Conservation (phyloP, 2,888 invertebrate species). For the Icerya purchasi region DNA sequence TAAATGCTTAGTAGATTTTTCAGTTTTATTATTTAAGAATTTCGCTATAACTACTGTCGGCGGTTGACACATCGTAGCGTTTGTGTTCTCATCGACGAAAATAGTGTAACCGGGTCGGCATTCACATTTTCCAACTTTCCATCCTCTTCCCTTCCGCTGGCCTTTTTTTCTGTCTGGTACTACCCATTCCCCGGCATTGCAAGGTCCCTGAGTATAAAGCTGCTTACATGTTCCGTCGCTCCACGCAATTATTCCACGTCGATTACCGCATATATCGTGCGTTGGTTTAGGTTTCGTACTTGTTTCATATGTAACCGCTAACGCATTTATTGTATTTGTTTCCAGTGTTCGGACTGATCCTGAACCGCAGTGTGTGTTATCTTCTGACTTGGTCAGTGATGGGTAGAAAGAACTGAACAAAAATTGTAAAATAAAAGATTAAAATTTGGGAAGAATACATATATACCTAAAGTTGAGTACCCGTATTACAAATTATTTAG, state of each 20-base stretch:
- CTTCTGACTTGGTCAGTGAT: slow-evolving; percentile 1
- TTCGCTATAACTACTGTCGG: slow-evolving; percentile 40
- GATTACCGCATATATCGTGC: slow-evolving; percentile 16
- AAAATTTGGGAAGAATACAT: too few species aligned
- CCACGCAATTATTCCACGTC: slow-evolving; percentile 28
- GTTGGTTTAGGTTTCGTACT: slow-evolving; percentile 6
- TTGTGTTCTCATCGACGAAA: slow-evolving; percentile 24
- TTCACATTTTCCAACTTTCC: slow-evolving; percentile 35
- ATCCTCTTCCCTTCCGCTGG: slow-evolving; percentile 19
- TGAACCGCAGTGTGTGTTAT: slow-evolving; percentile 12
- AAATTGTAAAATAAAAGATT: background rate
- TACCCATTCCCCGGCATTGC: slow-evolving; percentile 46
- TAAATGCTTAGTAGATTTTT: background rate
- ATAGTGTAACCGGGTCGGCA: slow-evolving; percentile 43
- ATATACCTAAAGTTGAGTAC: too few species aligned
- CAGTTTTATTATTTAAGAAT: slow-evolving; percentile 33
- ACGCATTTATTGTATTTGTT: slow-evolving; percentile 3
- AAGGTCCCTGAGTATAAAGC: slow-evolving; percentile 56
- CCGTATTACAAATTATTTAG: background rate
- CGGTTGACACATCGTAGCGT: slow-evolving; percentile 31
- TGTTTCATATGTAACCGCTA: slow-evolving; percentile 12
- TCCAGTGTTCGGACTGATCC: slow-evolving; percentile 3
- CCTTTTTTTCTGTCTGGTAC: slow-evolving; percentile 31
- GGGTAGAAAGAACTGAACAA: slow-evolving; percentile 11
- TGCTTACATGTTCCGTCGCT: slow-evolving; percentile 50